A percentile compares a stretch with the other conserved stretches of the same genome.
Conservation (phyloP, 2,888 invertebrate genomes). For the Philopedon plagiatum region DNA sequence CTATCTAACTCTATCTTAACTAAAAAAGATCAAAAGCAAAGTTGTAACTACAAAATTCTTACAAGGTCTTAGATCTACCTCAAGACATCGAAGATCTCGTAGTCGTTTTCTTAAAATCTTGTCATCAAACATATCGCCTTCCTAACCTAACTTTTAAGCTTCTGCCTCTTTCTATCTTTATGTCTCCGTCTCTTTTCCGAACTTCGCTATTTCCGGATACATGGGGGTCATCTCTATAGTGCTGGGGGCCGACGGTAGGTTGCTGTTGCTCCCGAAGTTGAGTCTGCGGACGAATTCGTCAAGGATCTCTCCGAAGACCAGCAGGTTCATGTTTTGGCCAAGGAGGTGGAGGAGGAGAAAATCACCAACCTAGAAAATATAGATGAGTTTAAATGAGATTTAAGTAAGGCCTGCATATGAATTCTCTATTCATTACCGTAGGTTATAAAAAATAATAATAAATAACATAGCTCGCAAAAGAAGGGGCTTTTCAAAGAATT, state of each 20-base stretch:
- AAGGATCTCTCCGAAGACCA: slow-evolving; percentile 84
- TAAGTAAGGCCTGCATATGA: no score
- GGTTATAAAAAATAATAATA: no score
- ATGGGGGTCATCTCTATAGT: slow-evolving; percentile 90
- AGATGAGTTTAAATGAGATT: background rate
- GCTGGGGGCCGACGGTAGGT: slow-evolving; percentile 85
- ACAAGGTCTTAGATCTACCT: no score
- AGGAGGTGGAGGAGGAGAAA: slow-evolving; percentile 87
- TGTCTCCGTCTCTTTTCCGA: slow-evolving; percentile 87
- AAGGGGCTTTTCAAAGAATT: no score
- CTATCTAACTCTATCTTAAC: no score
- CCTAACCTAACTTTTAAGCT: slow-evolving; percentile 17
- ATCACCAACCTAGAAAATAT: slow-evolving; percentile 82
- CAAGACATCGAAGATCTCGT: no score
- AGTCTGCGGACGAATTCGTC: slow-evolving; percentile 82
- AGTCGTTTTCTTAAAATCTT: no score
- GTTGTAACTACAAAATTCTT: no score
- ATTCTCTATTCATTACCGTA: background rate
- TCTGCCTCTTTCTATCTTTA: no score
- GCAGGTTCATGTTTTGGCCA: slow-evolving; percentile 89
- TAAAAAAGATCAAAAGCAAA: no score
- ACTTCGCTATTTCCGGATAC: slow-evolving; percentile 85
- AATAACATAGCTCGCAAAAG: no score
- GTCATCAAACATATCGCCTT: background rate
- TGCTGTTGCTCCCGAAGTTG: slow-evolving; percentile 80